phyloP scores from a whole-genome alignment of 2,888 invertebrate genomes.

The Ypsolopha sequella region DNA sequence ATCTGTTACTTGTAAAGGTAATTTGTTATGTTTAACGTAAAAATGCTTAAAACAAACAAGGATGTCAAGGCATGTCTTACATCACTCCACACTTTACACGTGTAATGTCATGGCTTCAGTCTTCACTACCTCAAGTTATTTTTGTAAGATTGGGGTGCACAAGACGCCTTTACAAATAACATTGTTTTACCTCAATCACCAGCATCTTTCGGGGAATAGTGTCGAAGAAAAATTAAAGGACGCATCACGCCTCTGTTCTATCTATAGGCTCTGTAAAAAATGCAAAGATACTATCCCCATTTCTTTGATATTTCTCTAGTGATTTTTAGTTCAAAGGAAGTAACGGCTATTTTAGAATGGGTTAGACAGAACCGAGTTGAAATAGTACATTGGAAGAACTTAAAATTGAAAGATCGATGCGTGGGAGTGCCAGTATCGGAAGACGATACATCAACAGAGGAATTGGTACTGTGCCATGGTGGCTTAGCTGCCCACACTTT shows the following conservation, averaged over 20 bases:
- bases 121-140: slow-evolving; percentile 53
- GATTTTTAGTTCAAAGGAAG: too few species aligned
- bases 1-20: too few species aligned
- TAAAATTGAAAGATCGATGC: neutral
- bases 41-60: slow-evolving; percentile 44
- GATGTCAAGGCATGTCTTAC: slow-evolving; percentile 38
- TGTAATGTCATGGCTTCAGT: slow-evolving; percentile 44
- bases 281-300: neutral
- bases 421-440: neutral
- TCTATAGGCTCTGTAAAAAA: neutral
- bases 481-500: too few species aligned
- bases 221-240: neutral
- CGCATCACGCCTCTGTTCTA: neutral
- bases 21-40: too few species aligned
- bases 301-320: neutral
- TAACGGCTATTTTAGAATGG: neutral
- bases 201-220: neutral
- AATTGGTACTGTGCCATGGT: too few species aligned
- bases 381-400: neutral
- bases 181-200: slow-evolving; percentile 10
- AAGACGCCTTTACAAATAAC: slow-evolving; percentile 10
- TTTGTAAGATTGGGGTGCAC: slow-evolving; percentile 28
- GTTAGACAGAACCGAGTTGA: neutral
- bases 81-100: slow-evolving; percentile 57
- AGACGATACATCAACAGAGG: too few species aligned